phyloP scores from a whole-genome alignment of 2,888 invertebrate genomes.

The Tenthredo livida region DNA sequence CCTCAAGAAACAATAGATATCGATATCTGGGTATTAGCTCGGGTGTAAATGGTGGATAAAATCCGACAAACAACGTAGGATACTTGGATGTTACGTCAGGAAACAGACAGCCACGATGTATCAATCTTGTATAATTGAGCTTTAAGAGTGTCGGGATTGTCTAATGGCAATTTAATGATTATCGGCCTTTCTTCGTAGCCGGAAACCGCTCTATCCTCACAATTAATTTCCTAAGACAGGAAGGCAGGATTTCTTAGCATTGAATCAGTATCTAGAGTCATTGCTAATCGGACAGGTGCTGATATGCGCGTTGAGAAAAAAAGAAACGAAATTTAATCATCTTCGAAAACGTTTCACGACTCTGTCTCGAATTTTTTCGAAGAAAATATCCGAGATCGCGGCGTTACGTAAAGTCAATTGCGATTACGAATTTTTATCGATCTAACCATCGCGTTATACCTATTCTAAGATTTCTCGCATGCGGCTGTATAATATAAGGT shows the following conservation, averaged over 20 bases:
- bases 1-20: background rate
- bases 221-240: slow-evolving; percentile 8
- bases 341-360: background rate
- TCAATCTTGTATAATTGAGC: slow-evolving; percentile 15
- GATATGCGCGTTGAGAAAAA: background rate
- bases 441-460: background rate
- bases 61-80: background rate
- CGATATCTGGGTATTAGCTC: background rate
- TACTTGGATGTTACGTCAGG: background rate
- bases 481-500: background rate
- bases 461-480: background rate
- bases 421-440: slow-evolving; percentile 1
- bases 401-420: slow-evolving; percentile 4
- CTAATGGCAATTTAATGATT: slow-evolving; percentile 49
- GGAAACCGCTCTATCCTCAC: background rate
- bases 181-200: slow-evolving; percentile 14
- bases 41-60: background rate
- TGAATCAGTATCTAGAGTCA: background rate
- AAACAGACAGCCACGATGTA: background rate
- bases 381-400: background rate
- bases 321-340: background rate
- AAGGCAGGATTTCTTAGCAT: background rate
- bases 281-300: background rate
- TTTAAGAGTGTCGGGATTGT: background rate
- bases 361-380: background rate